Percentiles rank a stretch among this genome's conserved stretches.
phyloP scores from a whole-genome alignment of 2,797 vertebrate species.

The Alauda arvensis region DNA sequence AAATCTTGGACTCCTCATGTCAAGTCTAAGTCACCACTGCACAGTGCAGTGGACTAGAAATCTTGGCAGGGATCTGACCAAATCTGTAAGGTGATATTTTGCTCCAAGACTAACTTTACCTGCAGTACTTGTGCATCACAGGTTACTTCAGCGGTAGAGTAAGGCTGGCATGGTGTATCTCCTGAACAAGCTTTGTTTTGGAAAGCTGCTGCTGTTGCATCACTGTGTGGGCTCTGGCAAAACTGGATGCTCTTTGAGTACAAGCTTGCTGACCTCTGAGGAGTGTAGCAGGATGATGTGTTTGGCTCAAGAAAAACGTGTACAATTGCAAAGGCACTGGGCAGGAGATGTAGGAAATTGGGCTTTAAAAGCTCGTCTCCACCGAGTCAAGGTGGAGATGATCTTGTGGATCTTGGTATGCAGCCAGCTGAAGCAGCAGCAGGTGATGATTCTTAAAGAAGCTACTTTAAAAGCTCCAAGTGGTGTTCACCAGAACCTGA shows the following conservation, averaged over 20 bases:
- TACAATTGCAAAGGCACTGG: neutral
- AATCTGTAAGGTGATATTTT: neutral
- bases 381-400: neutral
- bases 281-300: neutral
- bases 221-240: neutral
- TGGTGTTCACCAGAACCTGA: neutral
- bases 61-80: neutral
- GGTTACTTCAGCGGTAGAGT: neutral
- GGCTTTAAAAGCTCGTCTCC: neutral
- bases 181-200: neutral
- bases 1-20: neutral
- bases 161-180: neutral
- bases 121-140: accelerated
- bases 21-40: neutral
- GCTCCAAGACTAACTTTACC: neutral
- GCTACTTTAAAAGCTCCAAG: neutral
- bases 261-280: neutral
- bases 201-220: neutral
- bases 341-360: neutral
- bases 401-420: neutral
- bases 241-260: neutral
- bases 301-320: neutral
- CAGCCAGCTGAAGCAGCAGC: neutral
- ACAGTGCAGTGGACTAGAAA: neutral
- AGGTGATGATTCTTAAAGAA: neutral